Percentiles rank a stretch among this genome's conserved stretches.
Evolutionary conservation across 2,888 invertebrate genomes (phyloP).

Genomic region (Galeopsomyia nigrocyanea): DNA sequence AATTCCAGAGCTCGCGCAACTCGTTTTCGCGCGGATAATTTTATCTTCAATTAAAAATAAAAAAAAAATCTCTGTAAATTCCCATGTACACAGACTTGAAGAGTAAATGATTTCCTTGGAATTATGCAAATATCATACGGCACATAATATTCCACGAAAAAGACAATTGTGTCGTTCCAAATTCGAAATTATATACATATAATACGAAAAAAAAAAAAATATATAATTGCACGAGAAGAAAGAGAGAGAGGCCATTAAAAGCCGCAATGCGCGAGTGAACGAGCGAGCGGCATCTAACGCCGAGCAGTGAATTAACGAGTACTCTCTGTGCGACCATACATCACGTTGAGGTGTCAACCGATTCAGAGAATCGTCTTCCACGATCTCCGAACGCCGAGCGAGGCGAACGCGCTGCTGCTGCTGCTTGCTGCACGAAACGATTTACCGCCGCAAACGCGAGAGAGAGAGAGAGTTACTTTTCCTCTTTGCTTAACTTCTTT

Average conservation of each 20-base stretch:
- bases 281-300: conserved; percentile 59
- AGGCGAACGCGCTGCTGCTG: conserved; percentile 39
- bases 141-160: too few relatives aligned
- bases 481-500: neutral
- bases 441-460: conserved; percentile 43
- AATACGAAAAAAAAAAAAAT: too few relatives aligned
- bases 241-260: conserved; percentile 59
- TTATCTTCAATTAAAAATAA: too few relatives aligned
- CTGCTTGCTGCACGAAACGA: conserved; percentile 54
- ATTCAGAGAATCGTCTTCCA: conserved; percentile 63
- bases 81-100: conserved; percentile 46
- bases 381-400: conserved; percentile 57
- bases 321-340: conserved; percentile 61
- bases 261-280: too few relatives aligned
- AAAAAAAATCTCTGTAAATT: too few relatives aligned
- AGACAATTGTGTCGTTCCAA: conserved; percentile 47
- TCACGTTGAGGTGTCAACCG: conserved; percentile 62
- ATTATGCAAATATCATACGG: conserved; percentile 62
- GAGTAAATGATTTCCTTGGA: conserved; percentile 65
- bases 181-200: conserved; percentile 33
- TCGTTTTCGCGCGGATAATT: too few relatives aligned
- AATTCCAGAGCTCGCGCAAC: too few relatives aligned
- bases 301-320: conserved; percentile 66
- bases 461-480: neutral
- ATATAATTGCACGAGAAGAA: neutral